These are phyloP conservation scores for Nasalis larvatus DNA, from an alignment of 2,113 vertebrate species.

Conservation along the genomic window DNA sequence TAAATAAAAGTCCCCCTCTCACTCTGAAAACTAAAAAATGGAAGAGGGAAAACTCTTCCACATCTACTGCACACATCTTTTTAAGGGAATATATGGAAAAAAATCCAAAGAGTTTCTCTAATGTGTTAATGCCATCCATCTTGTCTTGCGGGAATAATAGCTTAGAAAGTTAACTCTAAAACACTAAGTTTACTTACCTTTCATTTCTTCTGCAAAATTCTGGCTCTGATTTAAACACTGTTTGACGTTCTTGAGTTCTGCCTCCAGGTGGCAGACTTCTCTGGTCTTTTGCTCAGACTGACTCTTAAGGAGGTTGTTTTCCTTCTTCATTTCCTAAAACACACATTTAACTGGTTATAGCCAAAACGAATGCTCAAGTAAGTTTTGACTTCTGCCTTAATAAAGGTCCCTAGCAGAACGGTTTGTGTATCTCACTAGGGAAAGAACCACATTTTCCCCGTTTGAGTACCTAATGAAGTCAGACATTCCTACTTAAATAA, in stretches of 20 bases:
- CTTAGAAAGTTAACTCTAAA: background rate
- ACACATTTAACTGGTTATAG: background rate
- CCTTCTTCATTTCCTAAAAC: constrained; percentile 88
- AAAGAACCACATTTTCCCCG: background rate
- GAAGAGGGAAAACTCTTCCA: background rate
- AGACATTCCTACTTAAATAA: background rate
- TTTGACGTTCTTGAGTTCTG: constrained; percentile 85
- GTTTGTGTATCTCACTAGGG: background rate
- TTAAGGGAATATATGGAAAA: background rate
- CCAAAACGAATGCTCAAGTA: background rate
- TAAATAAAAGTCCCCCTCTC: background rate
- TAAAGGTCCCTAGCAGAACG: background rate
- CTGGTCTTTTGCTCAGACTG: constrained; percentile 87
- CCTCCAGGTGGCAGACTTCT: constrained; percentile 86
- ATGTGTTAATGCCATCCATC: background rate
- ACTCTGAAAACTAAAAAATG: background rate
- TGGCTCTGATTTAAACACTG: constrained; percentile 87
- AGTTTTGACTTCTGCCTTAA: background rate
- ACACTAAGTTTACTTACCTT: constrained; percentile 81
- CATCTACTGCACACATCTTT: background rate
- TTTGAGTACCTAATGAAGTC: background rate
- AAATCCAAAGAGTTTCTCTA: background rate
- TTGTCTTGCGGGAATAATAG: background rate
- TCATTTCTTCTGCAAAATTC: constrained; percentile 87
- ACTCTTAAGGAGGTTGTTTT: constrained; percentile 82